Evolutionary conservation across 2,888 invertebrate species (phyloP), one percentile per base, ranked within the genome.

Genomic region (Hymenopus coronatus): DNA sequence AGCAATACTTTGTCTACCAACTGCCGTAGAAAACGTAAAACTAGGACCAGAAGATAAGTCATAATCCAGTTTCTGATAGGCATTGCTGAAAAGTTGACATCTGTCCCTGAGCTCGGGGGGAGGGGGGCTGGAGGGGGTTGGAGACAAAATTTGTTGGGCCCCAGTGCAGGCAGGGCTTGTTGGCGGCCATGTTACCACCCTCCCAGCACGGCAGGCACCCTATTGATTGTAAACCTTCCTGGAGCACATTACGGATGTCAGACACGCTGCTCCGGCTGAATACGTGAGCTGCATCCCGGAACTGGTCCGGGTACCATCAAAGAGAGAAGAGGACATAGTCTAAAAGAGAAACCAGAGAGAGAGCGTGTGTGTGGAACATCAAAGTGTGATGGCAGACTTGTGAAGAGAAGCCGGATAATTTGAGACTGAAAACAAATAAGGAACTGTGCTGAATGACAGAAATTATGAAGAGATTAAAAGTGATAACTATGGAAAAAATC

Each of bases 201-300:
- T 27, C 30, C 85, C 27, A 28, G 28, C 86, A 28, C 28, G 70
- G 81, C 46, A 30, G 83, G 88, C 94, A 94, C 93, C 94, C 94
- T 94, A 94, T 94, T 94, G 94, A 94, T 94, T 94, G 94, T 93
- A 93, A 92, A 91, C 92, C 92, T 91, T 91, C 91, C 92, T 92
- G 92, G 92, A 70, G 92, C 93, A 93, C 94, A 94, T 94, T 94
- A 94, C 93, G 94, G 94, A 94, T 94, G 94, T 94, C 94, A 94
- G 94, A 94, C 94, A 94, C 94, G 94, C 81, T 85, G 28, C 86
- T 94, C 94, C 94, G 94, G 94, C 94, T 93, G 93, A 92, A 93
- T 94, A 94, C 94, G 94, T 94, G 94, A 94, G 94, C 93, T 92
- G 94, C 94, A 94, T 94, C 93, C 93, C 92, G 93, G 92, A 92